Conservation (phyloP, 2,888 invertebrate species). For the Acrobasis consociella region DNA sequence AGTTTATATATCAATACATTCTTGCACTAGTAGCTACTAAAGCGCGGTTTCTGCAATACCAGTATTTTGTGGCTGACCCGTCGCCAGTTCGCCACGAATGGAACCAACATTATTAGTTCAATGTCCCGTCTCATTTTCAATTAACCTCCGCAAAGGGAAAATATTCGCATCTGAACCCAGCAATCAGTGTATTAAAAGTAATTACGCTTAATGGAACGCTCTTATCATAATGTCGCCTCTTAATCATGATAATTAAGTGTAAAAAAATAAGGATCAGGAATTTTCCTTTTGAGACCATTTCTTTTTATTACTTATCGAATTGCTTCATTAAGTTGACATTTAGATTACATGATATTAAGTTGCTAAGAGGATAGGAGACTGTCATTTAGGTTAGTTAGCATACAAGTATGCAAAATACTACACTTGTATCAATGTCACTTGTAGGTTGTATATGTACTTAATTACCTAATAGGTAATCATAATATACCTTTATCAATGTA, state of each 20-base stretch:
- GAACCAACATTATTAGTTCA: constrained; percentile 37
- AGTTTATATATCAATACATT: too few species aligned
- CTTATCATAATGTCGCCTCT: constrained; percentile 4
- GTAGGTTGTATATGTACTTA: too few species aligned
- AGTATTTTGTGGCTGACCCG: constrained; percentile 30
- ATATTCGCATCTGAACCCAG: constrained; percentile 2
- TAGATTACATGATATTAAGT: not conserved
- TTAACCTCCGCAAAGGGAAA: constrained; percentile 35
- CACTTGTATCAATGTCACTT: too few species aligned
- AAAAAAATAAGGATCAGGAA: not conserved
- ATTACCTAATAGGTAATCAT: too few species aligned
- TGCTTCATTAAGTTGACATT: not conserved
- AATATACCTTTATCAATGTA: too few species aligned
- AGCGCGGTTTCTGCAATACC: not conserved
- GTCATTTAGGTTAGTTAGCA: too few species aligned
- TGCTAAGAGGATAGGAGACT: too few species aligned
- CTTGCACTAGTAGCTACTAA: not conserved
- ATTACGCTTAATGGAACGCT: constrained; percentile 1
- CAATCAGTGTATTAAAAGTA: not conserved
- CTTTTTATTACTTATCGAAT: not conserved
- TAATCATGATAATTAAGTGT: constrained; percentile 16
- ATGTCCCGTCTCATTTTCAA: constrained; percentile 43
- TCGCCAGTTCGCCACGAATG: constrained; percentile 34
- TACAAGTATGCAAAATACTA: too few species aligned
- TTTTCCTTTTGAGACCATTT: not conserved